Evolutionary conservation across 2,113 vertebrate species (phyloP).

Genomic region (Lepidothrix coronata): DNA sequence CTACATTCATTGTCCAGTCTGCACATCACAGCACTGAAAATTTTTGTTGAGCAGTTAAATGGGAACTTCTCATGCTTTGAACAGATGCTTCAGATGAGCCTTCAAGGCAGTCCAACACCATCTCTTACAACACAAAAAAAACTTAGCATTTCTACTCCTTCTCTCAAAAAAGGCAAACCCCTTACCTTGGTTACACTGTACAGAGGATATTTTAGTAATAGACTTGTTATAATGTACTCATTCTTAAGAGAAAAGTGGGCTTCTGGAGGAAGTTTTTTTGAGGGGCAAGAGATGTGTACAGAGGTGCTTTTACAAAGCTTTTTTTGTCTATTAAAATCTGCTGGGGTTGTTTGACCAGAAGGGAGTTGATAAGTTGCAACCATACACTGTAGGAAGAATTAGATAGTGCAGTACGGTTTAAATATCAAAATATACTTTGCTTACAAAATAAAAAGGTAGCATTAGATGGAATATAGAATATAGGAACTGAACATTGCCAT

Average conservation of each 20-base stretch:
- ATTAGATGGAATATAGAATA: neutral
- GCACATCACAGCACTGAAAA: neutral
- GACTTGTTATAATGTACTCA: fast-evolving
- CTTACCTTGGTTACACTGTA: neutral
- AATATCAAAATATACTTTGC: neutral
- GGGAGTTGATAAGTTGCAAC: neutral
- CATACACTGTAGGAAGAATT: neutral
- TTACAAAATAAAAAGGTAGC: neutral
- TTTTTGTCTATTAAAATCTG: neutral
- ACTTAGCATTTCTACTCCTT: neutral
- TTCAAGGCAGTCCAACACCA: fast-evolving
- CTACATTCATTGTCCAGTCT: neutral
- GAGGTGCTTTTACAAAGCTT: neutral
- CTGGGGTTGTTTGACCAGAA: fast-evolving
- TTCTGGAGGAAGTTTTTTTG: neutral
- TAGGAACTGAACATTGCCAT: neutral
- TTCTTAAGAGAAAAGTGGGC: fast-evolving
- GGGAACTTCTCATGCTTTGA: neutral
- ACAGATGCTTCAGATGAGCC: neutral
- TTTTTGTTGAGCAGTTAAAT: no score
- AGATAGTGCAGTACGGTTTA: neutral
- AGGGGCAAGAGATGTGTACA: fast-evolving
- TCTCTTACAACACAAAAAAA: neutral
- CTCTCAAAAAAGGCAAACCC: neutral
- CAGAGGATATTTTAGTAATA: neutral